phyloP scores from a whole-genome alignment of 2,888 invertebrate genomes.

The Calameuta pallipes region DNA sequence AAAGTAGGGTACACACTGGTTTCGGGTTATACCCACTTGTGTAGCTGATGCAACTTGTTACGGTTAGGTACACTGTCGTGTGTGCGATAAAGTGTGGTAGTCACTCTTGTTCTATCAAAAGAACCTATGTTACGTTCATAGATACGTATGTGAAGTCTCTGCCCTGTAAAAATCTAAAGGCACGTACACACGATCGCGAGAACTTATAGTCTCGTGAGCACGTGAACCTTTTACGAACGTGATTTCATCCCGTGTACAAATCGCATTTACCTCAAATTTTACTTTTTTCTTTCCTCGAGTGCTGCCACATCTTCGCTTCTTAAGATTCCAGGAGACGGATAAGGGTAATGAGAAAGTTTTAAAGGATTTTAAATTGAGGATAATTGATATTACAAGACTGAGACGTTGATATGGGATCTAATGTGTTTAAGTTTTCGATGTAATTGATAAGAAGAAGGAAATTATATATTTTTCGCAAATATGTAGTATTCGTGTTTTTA shows the following conservation, averaged over 20 bases:
- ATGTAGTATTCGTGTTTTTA: too few relatives aligned
- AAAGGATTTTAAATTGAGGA: background rate
- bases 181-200: background rate
- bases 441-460: background rate
- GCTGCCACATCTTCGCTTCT: background rate
- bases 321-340: background rate
- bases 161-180: background rate
- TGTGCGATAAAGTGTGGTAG: background rate
- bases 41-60: background rate
- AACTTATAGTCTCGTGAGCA: background rate
- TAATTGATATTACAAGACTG: background rate
- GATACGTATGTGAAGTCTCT: background rate
- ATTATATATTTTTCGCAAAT: too few relatives aligned
- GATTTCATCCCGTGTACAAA: background rate
- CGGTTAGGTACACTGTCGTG: background rate
- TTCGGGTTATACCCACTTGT: background rate
- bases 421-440: background rate
- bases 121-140: background rate
- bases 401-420: background rate
- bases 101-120: background rate
- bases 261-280: background rate
- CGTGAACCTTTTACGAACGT: background rate
- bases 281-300: background rate
- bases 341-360: background rate
- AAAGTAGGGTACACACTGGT: background rate